Percentiles rank a stretch among this genome's conserved stretches.
These are phyloP conservation scores for Microtus californicus DNA, from an alignment of 2,797 vertebrate genomes.

Conservation along the genomic window DNA sequence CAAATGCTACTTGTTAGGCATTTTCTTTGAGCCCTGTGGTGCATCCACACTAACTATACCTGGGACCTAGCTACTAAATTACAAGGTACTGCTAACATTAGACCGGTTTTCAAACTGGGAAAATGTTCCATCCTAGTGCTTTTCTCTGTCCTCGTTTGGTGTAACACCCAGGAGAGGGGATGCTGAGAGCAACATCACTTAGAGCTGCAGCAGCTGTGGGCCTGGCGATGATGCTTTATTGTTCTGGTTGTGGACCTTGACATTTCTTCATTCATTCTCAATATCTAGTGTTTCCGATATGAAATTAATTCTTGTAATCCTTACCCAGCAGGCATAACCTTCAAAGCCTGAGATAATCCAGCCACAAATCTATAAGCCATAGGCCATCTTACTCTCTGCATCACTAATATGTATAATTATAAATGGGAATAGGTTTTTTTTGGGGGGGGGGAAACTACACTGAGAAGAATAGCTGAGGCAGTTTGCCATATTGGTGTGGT, in stretches of 20 bases:
- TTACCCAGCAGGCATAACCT: constrained; percentile 58
- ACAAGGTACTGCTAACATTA: not conserved
- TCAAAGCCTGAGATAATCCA: constrained; percentile 51
- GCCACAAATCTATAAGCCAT: constrained; percentile 52
- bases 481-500: not conserved
- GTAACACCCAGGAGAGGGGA: not conserved
- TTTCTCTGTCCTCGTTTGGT: not conserved
- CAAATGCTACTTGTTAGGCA: not conserved
- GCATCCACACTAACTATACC: not conserved
- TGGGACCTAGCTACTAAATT: not conserved
- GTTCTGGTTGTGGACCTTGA: not conserved
- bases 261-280: constrained; percentile 53
- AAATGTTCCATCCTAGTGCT: not conserved
- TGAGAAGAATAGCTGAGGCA: constrained; percentile 26
- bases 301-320: constrained; percentile 72
- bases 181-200: not conserved
- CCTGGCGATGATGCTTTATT: not conserved
- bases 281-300: constrained; percentile 41
- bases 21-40: not conserved
- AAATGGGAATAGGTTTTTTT: not conserved
- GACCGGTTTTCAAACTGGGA: not conserved
- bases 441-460: not conserved
- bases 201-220: not conserved
- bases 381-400: constrained; percentile 54
- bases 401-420: constrained; percentile 45